Conservation (phyloP, 2,797 vertebrate genomes). For the Rhinella marina region DNA sequence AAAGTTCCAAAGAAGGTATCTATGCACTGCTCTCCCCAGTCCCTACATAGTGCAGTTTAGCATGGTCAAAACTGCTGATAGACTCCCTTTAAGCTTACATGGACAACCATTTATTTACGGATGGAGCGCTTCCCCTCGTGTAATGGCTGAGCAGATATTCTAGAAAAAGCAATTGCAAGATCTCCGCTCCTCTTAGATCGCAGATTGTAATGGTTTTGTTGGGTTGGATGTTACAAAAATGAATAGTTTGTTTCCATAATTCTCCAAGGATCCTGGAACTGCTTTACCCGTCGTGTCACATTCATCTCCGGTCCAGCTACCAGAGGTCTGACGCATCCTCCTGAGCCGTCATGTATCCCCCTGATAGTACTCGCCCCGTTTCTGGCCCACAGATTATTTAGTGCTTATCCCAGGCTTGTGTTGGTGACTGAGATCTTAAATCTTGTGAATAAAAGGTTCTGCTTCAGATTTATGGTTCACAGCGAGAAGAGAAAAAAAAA, state of each 20-base stretch:
- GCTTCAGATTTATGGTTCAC: background rate
- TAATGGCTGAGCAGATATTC: background rate
- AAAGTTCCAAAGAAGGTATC: no score
- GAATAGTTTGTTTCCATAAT: background rate
- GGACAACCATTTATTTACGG: background rate
- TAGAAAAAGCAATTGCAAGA: background rate
- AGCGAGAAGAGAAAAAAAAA: background rate
- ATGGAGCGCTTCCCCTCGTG: background rate
- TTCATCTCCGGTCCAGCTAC: background rate
- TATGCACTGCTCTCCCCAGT: no score
- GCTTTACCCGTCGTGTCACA: constrained; percentile 37
- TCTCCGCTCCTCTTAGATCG: background rate
- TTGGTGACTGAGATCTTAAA: background rate
- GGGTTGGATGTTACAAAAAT: background rate
- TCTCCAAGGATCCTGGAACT: background rate
- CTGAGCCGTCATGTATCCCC: constrained; percentile 3
- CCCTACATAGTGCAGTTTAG: no score
- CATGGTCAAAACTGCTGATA: no score
- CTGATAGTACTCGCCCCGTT: constrained; percentile 23
- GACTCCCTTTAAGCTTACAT: no score
- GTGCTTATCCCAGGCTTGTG: background rate
- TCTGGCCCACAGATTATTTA: background rate
- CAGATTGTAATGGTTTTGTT: constrained; percentile 18
- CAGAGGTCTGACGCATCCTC: background rate
- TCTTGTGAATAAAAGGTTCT: background rate